Evolutionary conservation across 2,797 vertebrate species (phyloP), one percentile per base, ranked within the genome.

Genomic region (Oreochromis mossambicus): DNA sequence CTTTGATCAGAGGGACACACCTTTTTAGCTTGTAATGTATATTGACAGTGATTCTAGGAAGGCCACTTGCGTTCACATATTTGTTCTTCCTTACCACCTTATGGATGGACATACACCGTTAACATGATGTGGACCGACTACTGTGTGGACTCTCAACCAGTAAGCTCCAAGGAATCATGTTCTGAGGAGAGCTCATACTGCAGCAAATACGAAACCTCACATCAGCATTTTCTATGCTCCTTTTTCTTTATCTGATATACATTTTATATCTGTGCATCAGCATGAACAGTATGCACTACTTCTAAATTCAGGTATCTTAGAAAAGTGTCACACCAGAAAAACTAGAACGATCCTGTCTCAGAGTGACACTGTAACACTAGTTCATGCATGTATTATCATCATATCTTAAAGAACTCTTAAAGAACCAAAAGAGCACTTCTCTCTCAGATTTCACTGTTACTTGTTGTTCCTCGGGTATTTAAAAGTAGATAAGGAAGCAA

Each of bases 1-100:
- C 87, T 88, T 87, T 87, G 79, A 78, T 79, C 85, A 81, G 26
- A 48, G 9, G 43, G 58, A 55, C 81, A 78, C 86, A 66, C 77
- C 84, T 11, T 76, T 58, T 52, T 2, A 41, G 9, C 10, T 51
- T 70, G 19, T 55, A 12, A 38, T 77, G 7, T n/a, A 41, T 21
- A 52, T 6, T 21, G n/a, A 73, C 3, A 3, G 1, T 4, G 24
- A 29, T 32, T 43, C 41, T 6, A 21, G n/a, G 63, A 68, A 68
- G 19, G 36, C 7, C 36, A 68, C 66, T n/a, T 19, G 14, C 5
- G 1, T 46, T 70, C 66, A 29, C 41, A 11, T 46, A 41, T 68
- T 68, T 41, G 7, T 68, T 68, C 19, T 68, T 21, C 12, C 14
- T 66, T 41, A 66, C 12, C 36, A 68, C 36, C 36, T 24, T 24